Conservation (phyloP, 1,140 invertebrate species). For the Hyles euphorbiae region DNA sequence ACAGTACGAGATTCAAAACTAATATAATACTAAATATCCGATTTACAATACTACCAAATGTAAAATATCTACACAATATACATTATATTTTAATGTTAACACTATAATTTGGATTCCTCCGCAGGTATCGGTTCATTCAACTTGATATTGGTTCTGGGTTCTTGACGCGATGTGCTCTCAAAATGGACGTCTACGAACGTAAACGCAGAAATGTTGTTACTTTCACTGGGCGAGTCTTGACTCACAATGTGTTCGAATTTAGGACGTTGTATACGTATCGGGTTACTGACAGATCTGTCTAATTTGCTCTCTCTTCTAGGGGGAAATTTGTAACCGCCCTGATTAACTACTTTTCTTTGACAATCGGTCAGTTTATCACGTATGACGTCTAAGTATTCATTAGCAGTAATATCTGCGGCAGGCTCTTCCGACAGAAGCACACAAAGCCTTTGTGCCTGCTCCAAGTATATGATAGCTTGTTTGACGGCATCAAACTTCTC, state of each 20-base stretch:
- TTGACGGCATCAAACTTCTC: constrained; percentile 76
- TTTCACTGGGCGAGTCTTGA: constrained; percentile 51
- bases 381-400: constrained; percentile 72
- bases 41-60: no score
- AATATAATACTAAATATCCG: not conserved
- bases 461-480: constrained; percentile 80
- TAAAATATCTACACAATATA: not conserved
- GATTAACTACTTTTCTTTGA: constrained; percentile 57
- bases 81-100: not conserved
- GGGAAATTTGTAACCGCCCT: constrained; percentile 52
- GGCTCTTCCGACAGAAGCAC: constrained; percentile 78
- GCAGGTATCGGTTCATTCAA: constrained; percentile 31
- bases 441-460: constrained; percentile 81
- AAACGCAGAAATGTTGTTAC: constrained; percentile 36
- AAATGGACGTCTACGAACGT: constrained; percentile 58
- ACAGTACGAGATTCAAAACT: constrained; percentile 22
- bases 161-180: constrained; percentile 26
- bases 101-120: constrained; percentile 59
- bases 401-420: constrained; percentile 65
- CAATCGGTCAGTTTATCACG: constrained; percentile 60
- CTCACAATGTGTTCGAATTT: constrained; percentile 50
- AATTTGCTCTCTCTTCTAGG: constrained; percentile 38
- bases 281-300: constrained; percentile 33
- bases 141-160: constrained; percentile 25
- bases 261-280: constrained; percentile 44